phyloP scores from a whole-genome alignment of 2,797 vertebrate species.

The Lutjanus argentimaculatus region DNA sequence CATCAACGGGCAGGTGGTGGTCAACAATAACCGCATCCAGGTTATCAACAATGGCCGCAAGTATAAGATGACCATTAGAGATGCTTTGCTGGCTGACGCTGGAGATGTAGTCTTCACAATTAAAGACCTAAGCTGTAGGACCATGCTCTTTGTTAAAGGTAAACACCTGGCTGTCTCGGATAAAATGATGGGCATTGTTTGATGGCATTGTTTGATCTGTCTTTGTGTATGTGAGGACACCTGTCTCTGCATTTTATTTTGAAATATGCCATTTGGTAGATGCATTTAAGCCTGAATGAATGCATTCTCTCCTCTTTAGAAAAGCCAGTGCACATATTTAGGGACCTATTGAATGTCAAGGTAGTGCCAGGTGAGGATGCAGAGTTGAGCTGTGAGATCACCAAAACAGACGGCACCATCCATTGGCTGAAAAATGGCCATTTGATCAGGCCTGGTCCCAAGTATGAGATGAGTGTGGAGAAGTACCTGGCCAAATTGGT shows the following conservation, averaged over 20 bases:
- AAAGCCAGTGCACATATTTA: constrained; percentile 88
- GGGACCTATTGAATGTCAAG: constrained; percentile 88
- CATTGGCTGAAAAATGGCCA: constrained; percentile 94
- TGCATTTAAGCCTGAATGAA: background rate
- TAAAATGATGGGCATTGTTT: background rate
- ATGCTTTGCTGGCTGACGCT: constrained; percentile 81
- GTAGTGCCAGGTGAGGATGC: constrained; percentile 88
- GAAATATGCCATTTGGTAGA: background rate
- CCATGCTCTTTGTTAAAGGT: constrained; percentile 94
- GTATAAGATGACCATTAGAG: constrained; percentile 87
- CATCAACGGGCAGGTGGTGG: constrained; percentile 85
- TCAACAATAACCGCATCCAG: constrained; percentile 83
- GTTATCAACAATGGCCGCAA: constrained; percentile 84
- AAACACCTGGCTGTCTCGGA: constrained; percentile 21
- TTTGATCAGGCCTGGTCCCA: constrained; percentile 87
- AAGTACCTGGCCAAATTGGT: constrained; percentile 85
- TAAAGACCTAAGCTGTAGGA: constrained; percentile 91
- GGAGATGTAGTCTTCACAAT: constrained; percentile 92
- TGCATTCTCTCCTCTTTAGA: constrained; percentile 79
- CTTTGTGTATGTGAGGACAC: background rate
- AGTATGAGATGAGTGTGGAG: constrained; percentile 88
- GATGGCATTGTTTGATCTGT: background rate
- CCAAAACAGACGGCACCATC: constrained; percentile 85
- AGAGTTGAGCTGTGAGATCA: constrained; percentile 93
- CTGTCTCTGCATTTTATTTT: background rate